Conservation (phyloP, 2,888 invertebrate species). For the Harmothoe impar region DNA sequence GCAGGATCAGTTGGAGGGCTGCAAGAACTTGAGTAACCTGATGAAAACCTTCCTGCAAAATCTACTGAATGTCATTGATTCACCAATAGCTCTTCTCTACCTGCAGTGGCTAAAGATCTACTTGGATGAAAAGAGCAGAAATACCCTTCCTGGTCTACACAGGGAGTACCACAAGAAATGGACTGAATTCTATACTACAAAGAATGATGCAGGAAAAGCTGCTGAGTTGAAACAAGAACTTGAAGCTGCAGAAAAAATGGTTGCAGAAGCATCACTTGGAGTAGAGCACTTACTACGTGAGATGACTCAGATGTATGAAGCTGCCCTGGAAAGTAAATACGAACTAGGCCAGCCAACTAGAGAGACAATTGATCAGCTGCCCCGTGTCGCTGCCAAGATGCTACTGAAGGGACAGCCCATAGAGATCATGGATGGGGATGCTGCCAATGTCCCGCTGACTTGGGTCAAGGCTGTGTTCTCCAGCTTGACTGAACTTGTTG, state of each 20-base stretch:
- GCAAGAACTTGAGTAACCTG: background rate
- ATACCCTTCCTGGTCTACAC: background rate
- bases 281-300: slow-evolving; percentile 65
- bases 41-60: slow-evolving; percentile 3
- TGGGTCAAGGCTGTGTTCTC: slow-evolving; percentile 61
- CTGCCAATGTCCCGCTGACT: slow-evolving; percentile 42
- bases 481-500: slow-evolving; percentile 12
- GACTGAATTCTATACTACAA: background rate
- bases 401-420: slow-evolving; percentile 60
- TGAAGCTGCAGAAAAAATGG: slow-evolving; percentile 26
- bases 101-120: slow-evolving; percentile 33
- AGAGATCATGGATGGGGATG: slow-evolving; percentile 66
- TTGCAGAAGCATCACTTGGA: slow-evolving; percentile 51
- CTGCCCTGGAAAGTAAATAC: background rate
- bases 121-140: slow-evolving; percentile 18
- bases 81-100: background rate
- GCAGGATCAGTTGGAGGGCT: background rate
- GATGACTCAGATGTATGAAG: slow-evolving; percentile 65
- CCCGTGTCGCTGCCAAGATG: slow-evolving; percentile 50
- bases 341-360: background rate
- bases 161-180: slow-evolving; percentile 11
- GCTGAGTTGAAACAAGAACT: background rate
- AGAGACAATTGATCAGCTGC: background rate
- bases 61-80: slow-evolving; percentile 19
- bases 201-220: background rate